A percentile compares a stretch with the other conserved stretches of the same genome.
Evolutionary conservation across 2,888 invertebrate species (phyloP).

Genomic region (Ochropacha duplaris): DNA sequence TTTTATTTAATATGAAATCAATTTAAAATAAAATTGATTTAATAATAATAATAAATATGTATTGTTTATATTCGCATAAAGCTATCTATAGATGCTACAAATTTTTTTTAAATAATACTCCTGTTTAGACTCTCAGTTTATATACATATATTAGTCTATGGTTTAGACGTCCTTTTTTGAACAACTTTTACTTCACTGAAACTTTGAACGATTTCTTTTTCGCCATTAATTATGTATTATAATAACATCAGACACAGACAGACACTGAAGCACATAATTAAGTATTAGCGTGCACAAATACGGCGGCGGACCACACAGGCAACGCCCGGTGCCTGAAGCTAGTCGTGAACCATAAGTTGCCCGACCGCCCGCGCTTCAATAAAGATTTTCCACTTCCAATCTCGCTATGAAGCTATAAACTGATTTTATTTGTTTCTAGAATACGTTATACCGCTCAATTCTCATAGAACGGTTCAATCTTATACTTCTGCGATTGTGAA

Average conservation of each 20-base stretch:
- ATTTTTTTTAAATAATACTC: too few species aligned
- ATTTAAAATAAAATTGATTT: background rate
- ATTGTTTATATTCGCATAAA: too few species aligned
- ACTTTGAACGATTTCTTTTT: too few species aligned
- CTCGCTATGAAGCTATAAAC: slow-evolving; percentile 62
- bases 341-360: slow-evolving; percentile 72
- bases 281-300: slow-evolving; percentile 43
- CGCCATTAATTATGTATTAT: background rate
- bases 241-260: background rate
- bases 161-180: too few species aligned
- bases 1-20: background rate
- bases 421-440: slow-evolving; percentile 60
- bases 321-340: slow-evolving; percentile 59
- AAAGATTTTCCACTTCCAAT: slow-evolving; percentile 65
- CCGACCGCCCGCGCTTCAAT: slow-evolving; percentile 52
- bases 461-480: slow-evolving; percentile 26
- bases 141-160: too few species aligned
- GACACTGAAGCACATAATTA: slow-evolving; percentile 36
- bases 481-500: slow-evolving; percentile 21
- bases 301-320: slow-evolving; percentile 67
- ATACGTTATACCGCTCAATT: slow-evolving; percentile 36
- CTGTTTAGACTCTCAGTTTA: too few species aligned
- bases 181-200: too few species aligned
- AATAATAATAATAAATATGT: too few species aligned
- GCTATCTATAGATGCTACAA: too few species aligned